phyloP scores from a whole-genome alignment of 2,797 vertebrate species.

The Premnoplex brunnescens region DNA sequence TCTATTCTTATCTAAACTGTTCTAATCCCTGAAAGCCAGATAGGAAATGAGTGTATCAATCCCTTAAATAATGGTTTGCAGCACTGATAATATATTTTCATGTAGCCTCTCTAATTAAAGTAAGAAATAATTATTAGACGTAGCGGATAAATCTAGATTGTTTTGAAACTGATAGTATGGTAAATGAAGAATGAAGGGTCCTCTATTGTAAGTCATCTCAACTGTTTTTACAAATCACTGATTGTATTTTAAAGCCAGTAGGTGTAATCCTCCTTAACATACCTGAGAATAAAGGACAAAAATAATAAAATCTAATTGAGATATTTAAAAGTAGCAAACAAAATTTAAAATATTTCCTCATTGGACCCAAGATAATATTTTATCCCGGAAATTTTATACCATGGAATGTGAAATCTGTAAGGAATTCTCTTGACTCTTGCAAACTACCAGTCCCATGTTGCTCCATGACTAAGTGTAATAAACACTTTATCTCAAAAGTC shows the following conservation, averaged over 20 bases:
- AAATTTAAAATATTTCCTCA: neutral
- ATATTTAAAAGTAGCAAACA: neutral
- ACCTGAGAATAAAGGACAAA: neutral
- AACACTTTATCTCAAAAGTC: neutral
- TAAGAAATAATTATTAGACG: neutral
- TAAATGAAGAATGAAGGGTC: neutral
- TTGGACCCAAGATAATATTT: neutral
- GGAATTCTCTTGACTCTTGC: neutral
- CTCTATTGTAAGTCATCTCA: neutral
- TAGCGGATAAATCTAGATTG: neutral
- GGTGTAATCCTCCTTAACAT: neutral
- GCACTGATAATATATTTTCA: neutral
- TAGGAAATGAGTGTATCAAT: neutral
- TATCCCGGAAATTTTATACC: neutral
- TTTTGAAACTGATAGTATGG: neutral
- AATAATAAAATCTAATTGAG: neutral
- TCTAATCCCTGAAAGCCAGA: neutral
- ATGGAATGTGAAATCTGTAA: neutral
- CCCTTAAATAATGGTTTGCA: neutral
- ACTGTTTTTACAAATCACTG: neutral
- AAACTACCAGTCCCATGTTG: neutral
- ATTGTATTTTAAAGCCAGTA: neutral
- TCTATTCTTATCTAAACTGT: neutral
- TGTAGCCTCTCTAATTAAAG: neutral
- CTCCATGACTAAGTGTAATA: neutral